Conservation (phyloP, 2,797 vertebrate genomes). For the Schizothorax lantsangensis region DNA sequence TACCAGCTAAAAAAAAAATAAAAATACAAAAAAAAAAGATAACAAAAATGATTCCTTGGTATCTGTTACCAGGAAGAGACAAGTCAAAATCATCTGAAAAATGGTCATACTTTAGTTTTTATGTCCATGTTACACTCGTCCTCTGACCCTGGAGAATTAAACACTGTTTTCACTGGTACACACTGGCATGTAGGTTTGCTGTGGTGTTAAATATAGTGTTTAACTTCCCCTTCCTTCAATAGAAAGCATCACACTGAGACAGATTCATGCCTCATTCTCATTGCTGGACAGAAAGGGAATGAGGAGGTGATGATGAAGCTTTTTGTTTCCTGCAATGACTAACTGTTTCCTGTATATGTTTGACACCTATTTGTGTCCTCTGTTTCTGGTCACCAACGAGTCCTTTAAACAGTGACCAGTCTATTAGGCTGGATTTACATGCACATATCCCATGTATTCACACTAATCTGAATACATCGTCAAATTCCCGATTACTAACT, state of each 20-base stretch:
- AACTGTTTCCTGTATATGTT: not conserved
- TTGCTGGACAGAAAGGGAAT: not conserved
- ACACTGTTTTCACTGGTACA: not conserved
- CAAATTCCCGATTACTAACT: not conserved
- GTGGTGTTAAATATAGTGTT: not conserved
- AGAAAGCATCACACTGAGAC: not conserved
- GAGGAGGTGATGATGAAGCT: not conserved
- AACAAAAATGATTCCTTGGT: not conserved
- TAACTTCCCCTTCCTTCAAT: not conserved
- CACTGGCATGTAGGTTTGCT: not conserved
- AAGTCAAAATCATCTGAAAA: not conserved
- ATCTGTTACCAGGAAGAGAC: not conserved
- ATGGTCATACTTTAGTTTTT: not conserved
- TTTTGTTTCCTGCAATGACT: not conserved
- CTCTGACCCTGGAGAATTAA: not conserved
- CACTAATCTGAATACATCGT: not conserved
- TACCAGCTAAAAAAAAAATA: not conserved
- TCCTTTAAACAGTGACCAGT: not conserved
- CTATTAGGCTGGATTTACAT: not conserved
- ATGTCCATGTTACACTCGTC: not conserved
- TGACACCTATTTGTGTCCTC: not conserved
- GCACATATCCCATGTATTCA: not conserved
- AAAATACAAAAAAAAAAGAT: too few species aligned
- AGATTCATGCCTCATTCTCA: not conserved
- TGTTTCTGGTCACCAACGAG: not conserved